Conservation (phyloP, 2,113 vertebrate genomes). For the Hylia prasina region DNA sequence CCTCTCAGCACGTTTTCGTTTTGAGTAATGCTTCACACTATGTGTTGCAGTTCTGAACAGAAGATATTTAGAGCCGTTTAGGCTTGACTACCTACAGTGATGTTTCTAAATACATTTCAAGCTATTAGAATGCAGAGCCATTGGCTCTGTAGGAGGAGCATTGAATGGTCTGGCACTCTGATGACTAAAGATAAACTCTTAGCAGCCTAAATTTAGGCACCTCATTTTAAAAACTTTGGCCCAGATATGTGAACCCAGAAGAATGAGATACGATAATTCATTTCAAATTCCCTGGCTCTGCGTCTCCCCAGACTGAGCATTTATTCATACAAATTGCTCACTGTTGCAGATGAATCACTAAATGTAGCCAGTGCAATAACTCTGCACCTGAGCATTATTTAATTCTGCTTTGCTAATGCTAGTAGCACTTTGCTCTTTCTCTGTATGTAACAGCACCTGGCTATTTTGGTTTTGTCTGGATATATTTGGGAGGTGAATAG, state of each 20-base stretch:
- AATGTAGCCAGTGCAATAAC: not conserved
- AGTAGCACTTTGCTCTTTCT: not conserved
- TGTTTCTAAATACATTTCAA: not conserved
- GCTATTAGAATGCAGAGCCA: not conserved
- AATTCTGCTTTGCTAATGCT: not conserved
- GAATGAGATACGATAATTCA: not conserved
- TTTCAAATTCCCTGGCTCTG: not conserved
- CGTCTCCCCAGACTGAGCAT: not conserved
- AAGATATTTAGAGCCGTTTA: not conserved
- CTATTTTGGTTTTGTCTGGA: not conserved
- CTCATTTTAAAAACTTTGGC: not conserved
- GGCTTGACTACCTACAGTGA: not conserved
- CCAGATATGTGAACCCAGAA: not conserved
- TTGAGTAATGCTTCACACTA: not conserved
- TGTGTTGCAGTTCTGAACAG: not conserved
- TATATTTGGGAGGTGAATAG: not conserved
- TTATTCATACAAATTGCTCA: slow-evolving; percentile 31
- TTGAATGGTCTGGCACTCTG: not conserved
- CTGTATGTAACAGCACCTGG: not conserved
- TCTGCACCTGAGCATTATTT: slow-evolving; percentile 43
- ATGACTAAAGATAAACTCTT: slow-evolving; percentile 14
- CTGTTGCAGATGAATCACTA: slow-evolving; percentile 27
- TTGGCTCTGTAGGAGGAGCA: not conserved
- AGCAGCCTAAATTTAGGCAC: not conserved
- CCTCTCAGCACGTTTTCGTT: not conserved